Base-by-base conservation (phyloP, 2,113 vertebrate genomes). In the Gasterosteus nipponicus region DNA sequence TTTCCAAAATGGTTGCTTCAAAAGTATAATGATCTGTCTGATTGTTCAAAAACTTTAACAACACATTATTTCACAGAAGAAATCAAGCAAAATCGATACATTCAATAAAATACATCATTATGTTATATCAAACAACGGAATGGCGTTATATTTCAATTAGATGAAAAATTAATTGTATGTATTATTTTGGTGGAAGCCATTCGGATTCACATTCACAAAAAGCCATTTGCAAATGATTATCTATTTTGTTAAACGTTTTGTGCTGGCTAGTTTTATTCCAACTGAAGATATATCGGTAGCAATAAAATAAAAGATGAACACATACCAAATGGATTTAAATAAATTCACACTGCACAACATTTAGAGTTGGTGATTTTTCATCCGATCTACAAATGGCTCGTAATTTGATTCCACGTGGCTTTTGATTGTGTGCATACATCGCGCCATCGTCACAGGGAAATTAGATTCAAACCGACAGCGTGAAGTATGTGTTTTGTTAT, bases 401-500 rank as follows among this genome's bases (percentile, higher is more conserved):
- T 33, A 19, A 11, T 47, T 68, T 76, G 46, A 53, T 51, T 68
- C 35, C 4, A 44, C 18, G 4, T 33, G 44, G 1, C 16, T 42
- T 16, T 35, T 54, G 12, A 69, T 10, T 33, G 6, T 18, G 9
- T 29, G 1, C 9, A 33, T 9, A 58, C 2, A 65, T 22, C 7
- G 1, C 18, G 26, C 31, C 7, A 53, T 3, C 51, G 0, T 19
- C 38, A 33, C 22, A 10, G 33, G 26, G 38, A 65, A 53, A 44
- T 46, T 7, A 26, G 29, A 47, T 19, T 58, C 51, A 31, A 22
- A 35, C 1, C 18, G 14, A 69, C 8, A 39, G 0, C 4, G 49
- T 18, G 33, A 51, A 22, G 60, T 26, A 4, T 73, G 35, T 74
- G 35, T 75, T 59, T 69, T 60, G 64, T 81, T 78, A 83, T 90